Base-by-base conservation (phyloP, 2,113 vertebrate species). In the Uria aalge region DNA sequence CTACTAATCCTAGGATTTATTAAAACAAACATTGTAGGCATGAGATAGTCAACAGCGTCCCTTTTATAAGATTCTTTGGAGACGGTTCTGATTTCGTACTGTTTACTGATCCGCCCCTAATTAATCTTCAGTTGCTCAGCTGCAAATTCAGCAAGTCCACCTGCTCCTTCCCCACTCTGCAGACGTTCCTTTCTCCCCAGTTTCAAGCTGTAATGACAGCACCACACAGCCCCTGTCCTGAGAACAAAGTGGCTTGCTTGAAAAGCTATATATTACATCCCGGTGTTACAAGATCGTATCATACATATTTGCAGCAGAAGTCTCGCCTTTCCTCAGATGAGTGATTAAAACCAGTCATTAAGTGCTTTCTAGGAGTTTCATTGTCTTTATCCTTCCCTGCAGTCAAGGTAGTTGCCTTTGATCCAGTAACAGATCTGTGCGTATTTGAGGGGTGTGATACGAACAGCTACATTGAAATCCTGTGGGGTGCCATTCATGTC, bases 361-460 rank as follows among this genome's bases (percentile, higher is more conserved):
- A 96, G 94, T 95, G 96, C 90, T 92, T 84, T 56, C 77, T 67
- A 59, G 76, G 83, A 83, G 41, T 69, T 74, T 59, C 27, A 56
- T 3, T 15, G 47, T 90, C 23, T 53, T 99, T 97, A 99, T 14
- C 99, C 99, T 55, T 99, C 99, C 96, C 99, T 98, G 87, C 99
- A 99, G 94, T 99, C 98, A 96, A 99, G 96, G 92, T 99, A 99
- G 97, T 99, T 99, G 85, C 99, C 99, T 98, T 99, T 99, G 96
- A 99, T 99, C 99, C 99, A 99, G 89, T 99, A 99, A 98, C 99
- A 99, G 96, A 99, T 99, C 98, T 99, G 99, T 88, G 99, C 99
- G 2, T 99, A 99, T 97, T 99, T 99, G 26, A 99, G 99, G 29
- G 99, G 99, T 1, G 99, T 99, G 97, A 99, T 99, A 79, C 99